Base-by-base conservation (phyloP, 2,113 vertebrate species). In the Chloropsis hardwickii region DNA sequence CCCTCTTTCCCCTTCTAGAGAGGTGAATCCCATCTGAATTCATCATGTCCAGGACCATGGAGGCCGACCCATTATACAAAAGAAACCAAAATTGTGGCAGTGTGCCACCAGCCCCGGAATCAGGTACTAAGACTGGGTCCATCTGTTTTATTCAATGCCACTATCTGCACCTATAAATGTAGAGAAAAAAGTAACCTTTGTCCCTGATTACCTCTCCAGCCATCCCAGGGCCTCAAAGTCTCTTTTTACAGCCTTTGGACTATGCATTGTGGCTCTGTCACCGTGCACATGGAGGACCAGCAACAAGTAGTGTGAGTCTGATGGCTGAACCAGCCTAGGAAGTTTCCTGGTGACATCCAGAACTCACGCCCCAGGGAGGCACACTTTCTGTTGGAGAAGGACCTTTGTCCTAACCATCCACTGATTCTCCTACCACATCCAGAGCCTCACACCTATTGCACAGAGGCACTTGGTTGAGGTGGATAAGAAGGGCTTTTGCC, bases 241-340 rank as follows among this genome's bases (percentile, higher is more conserved):
- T 51, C 44, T 70, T 87, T 39, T 54, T 23, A 39, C 11, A 54
- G 48, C 10, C 40, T 70, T 53, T n/a, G 47, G 14, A 60, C 22
- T 31, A 19, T 0, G 2, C 1, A 3, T 15, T 86, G 54, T 23
- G 12, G 54, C 21, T 71, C 29, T 11, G 5, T 15, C 57, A 42
- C 35, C 17, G 40, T 0, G 0, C 11, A 33, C 0, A 0, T 4
- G 12, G 18, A 58, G 6, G 8, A 28, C 10, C 12, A 28, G 9
- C 12, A 65, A 23, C 8, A 50, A 4, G 12, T 0, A 22, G 6
- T 1, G 10, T 5, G 4, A 57, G 25, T 33, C 27, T 10, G 17
- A 35, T 29, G 16, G 16, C 7, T 35, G 12, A 72, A 65, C 8
- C 31, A 33, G 50, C 8, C 44, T 20, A 15, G 14, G 35, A 64